phyloP scores from a whole-genome alignment of 1,140 invertebrate species.

The Hyposmocoma kahamanoa region DNA sequence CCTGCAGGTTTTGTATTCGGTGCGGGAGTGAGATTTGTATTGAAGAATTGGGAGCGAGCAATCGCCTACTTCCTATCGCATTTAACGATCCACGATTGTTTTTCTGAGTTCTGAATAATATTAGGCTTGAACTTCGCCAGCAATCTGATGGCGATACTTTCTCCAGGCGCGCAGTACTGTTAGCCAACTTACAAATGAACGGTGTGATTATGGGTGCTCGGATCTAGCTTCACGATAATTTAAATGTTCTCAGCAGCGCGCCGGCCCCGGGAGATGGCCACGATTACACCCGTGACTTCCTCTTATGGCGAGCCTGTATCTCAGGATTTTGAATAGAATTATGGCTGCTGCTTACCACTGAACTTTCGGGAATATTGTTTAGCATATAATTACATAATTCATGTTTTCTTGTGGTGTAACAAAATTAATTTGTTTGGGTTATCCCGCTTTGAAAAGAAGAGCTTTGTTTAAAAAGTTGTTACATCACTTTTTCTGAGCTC shows the following conservation, averaged over 20 bases:
- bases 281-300: slow-evolving; percentile 50
- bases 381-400: slow-evolving; percentile 2
- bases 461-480: no score
- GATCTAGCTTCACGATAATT: slow-evolving; percentile 63
- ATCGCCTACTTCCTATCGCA: slow-evolving; percentile 55
- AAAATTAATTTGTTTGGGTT: no score
- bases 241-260: slow-evolving; percentile 53
- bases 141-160: slow-evolving; percentile 67
- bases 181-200: slow-evolving; percentile 63
- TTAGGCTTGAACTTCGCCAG: slow-evolving; percentile 50
- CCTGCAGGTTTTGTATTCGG: neutral
- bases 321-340: slow-evolving; percentile 47
- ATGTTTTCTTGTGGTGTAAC: no score
- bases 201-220: slow-evolving; percentile 54
- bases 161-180: slow-evolving; percentile 43
- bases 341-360: slow-evolving; percentile 28
- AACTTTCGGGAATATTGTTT: slow-evolving; percentile 2
- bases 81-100: slow-evolving; percentile 71
- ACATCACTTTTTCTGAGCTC: no score
- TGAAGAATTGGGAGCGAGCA: slow-evolving; percentile 41
- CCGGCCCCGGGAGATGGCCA: slow-evolving; percentile 34
- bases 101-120: slow-evolving; percentile 72
- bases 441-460: no score
- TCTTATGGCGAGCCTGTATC: slow-evolving; percentile 43
- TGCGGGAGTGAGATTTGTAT: slow-evolving; percentile 10